Conservation (phyloP, 1,140 invertebrate species). For the Streblospio benedicti region DNA sequence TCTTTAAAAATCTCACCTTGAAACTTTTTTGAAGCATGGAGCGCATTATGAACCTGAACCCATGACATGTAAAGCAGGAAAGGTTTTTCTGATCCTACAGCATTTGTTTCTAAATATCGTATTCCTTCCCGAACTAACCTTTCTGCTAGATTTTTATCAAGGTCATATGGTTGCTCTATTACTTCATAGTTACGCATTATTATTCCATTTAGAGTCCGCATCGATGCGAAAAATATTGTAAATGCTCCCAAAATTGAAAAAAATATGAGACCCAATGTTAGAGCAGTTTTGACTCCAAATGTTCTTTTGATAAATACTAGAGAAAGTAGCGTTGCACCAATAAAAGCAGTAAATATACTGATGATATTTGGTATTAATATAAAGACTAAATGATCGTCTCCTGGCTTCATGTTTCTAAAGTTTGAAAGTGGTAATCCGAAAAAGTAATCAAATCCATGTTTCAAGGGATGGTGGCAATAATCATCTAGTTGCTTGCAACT, state of each 20-base stretch:
- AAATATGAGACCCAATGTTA: too few relatives aligned
- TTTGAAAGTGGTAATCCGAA: conserved; percentile 48
- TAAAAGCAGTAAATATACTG: too few relatives aligned
- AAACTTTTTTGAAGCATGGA: conserved; percentile 24
- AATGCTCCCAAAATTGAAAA: too few relatives aligned
- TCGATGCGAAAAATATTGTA: too few relatives aligned
- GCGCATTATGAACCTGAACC: conserved; percentile 31
- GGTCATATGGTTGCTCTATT: conserved; percentile 36
- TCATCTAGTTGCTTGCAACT: conserved; percentile 31
- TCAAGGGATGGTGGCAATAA: conserved; percentile 43
- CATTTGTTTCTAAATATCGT: conserved; percentile 27
- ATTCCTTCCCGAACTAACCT: conserved; percentile 29
- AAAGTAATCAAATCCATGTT: conserved; percentile 50
- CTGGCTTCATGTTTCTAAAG: conserved; percentile 41
- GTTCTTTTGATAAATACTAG: too few relatives aligned
- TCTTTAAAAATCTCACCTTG: too few relatives aligned
- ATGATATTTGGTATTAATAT: too few relatives aligned
- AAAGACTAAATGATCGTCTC: too few relatives aligned
- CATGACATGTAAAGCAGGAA: conserved; percentile 35
- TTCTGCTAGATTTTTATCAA: conserved; percentile 28
- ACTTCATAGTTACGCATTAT: too few relatives aligned
- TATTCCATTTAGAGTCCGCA: too few relatives aligned
- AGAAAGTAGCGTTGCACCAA: too few relatives aligned
- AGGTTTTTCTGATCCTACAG: conserved; percentile 19
- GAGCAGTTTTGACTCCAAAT: too few relatives aligned